A percentile compares a stretch with the other conserved stretches of the same genome.
Conservation (phyloP, 2,888 invertebrate genomes). For the Teleogryllus oceanicus region DNA sequence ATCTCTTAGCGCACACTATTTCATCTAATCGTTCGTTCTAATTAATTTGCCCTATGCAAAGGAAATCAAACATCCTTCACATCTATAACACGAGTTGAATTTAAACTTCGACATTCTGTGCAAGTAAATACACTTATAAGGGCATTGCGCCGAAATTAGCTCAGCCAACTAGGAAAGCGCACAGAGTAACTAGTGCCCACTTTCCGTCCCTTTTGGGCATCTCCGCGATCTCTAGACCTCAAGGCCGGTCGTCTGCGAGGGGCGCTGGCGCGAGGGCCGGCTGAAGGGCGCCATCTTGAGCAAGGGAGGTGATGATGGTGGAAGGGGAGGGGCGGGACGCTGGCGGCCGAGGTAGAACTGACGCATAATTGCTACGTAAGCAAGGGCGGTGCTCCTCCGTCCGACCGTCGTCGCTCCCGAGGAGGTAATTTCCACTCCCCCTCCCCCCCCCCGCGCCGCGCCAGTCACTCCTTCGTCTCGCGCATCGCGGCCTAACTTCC, state of each 20-base stretch:
- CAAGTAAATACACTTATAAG: no score
- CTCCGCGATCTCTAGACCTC: neutral
- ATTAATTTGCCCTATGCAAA: no score
- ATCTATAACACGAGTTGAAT: no score
- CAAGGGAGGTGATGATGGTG: neutral
- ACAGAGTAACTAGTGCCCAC: no score
- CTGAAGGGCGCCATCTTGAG: neutral
- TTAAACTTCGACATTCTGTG: no score
- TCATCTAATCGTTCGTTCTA: no score
- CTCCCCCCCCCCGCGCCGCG: neutral
- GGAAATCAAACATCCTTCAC: no score
- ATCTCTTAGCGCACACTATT: no score
- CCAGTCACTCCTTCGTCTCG: no score
- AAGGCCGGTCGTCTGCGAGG: neutral
- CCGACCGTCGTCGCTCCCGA: neutral
- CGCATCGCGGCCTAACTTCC: neutral
- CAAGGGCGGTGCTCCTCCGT: neutral
- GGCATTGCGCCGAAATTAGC: no score
- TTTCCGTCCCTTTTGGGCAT: neutral
- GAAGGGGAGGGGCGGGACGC: neutral
- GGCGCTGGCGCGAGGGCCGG: neutral
- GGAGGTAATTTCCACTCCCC: constrained; percentile 12
- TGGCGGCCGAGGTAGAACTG: neutral
- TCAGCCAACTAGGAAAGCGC: no score
- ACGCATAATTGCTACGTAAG: constrained; percentile 18